These are phyloP conservation scores for Teleogryllus oceanicus DNA, from an alignment of 2,888 invertebrate genomes.

Conservation along the genomic window DNA sequence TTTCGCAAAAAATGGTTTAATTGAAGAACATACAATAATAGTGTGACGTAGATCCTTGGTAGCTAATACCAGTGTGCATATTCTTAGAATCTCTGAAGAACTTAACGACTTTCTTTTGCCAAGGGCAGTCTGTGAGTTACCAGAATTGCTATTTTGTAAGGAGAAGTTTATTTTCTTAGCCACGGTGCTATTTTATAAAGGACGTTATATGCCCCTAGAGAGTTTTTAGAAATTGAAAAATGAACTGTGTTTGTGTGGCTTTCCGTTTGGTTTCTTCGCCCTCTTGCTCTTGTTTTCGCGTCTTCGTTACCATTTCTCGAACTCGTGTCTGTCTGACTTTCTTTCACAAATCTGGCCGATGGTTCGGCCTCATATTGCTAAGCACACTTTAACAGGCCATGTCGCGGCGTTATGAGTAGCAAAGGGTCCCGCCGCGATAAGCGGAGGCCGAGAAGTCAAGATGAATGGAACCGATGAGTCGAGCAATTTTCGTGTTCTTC, in stretches of 20 bases:
- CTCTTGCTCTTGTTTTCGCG: not conserved
- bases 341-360: no score
- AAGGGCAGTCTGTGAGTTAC: conserved; percentile 2
- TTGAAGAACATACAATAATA: not conserved
- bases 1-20: conserved; percentile 43
- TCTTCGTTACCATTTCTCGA: not conserved
- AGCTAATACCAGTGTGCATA: not conserved
- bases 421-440: no score
- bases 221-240: not conserved
- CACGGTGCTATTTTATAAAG: conserved; percentile 34
- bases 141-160: conserved; percentile 29
- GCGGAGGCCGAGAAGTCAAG: no score
- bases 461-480: no score
- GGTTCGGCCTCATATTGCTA: no score
- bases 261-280: not conserved
- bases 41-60: conserved; percentile 3
- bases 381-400: no score
- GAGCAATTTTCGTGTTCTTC: no score
- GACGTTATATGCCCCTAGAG: not conserved
- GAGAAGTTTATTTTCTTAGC: conserved; percentile 35
- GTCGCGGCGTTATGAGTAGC: no score
- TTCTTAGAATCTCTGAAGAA: conserved; percentile 5
- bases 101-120: not conserved
- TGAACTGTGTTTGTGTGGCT: not conserved
- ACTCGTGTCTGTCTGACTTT: no score